Evolutionary conservation across 2,113 vertebrate species (phyloP), one percentile per base, ranked within the genome.

Genomic region (Lutjanus erythropterus): DNA sequence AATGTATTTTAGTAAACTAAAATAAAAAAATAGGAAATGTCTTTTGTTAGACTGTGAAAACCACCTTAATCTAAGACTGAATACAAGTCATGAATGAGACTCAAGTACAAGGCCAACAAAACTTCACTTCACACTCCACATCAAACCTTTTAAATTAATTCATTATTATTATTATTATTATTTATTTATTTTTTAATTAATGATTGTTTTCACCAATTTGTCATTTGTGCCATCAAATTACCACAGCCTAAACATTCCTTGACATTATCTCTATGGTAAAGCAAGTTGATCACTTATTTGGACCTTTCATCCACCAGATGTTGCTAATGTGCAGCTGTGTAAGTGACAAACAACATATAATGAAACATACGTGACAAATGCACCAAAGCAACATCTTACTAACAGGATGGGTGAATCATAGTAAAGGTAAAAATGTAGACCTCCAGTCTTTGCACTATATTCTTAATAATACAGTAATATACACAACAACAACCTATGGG

Each of bases 231-330:
- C 2, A 33, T n/a, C 15, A 27, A 35, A 8, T 68, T 41, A 31
- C n/a, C 44, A 46, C 7, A 55, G 16, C 9, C 16, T 44, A 19
- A 62, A 53, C 15, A 35, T 44, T 61, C 16, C n/a, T 31, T 0
- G 2, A 44, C 33, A 12, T 8, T 2, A n/a, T 14, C 62, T 27
- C 3, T 8, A 2, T 33, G 18, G 10, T 12, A 42, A 71, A 75
- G 18, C 31, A 12, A 78, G 41, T 21, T 37, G 3, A 29, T 35
- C 3, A 18, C 23, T 41, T 6, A 25, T 25, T 46, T 69, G 5
- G 14, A 56, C 15, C 4, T 27, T 49, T 47, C 18, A 55, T 78
- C 78, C 81, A 86, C 78, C 4, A 86, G 83, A 60, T 78, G 70
- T 6, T 37, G 70, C 78, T 75, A 49, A 62, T 44, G 27, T 71